Percentiles rank a stretch among this genome's conserved stretches.
These are phyloP conservation scores for Nomada flava DNA, from an alignment of 2,888 invertebrate species.

Conservation along the genomic window DNA sequence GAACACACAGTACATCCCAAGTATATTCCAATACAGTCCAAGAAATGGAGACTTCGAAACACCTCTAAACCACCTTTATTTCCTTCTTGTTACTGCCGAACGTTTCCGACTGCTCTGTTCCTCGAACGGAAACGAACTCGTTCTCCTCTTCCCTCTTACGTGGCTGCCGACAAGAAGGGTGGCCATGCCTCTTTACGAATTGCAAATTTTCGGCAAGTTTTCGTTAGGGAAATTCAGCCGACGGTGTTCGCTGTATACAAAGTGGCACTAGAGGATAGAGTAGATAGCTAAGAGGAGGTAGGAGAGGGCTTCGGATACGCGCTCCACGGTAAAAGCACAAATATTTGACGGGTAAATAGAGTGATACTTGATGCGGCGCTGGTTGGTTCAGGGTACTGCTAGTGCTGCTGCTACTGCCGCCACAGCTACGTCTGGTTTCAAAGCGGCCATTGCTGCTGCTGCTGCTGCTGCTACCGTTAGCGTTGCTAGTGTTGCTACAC, in stretches of 20 bases:
- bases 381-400: constrained; percentile 69
- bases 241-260: constrained; percentile 81
- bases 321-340: constrained; percentile 83
- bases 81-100: constrained; percentile 28
- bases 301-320: constrained; percentile 77
- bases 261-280: constrained; percentile 81
- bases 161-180: constrained; percentile 49
- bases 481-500: constrained; percentile 55
- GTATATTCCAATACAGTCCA: not conserved
- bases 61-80: constrained; percentile 21
- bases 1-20: no score
- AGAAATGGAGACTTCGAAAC: constrained; percentile 22
- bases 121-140: constrained; percentile 47
- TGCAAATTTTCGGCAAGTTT: constrained; percentile 83
- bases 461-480: constrained; percentile 29
- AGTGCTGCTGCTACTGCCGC: constrained; percentile 53
- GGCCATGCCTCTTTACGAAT: constrained; percentile 79
- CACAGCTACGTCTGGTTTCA: constrained; percentile 43
- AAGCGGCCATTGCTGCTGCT: constrained; percentile 38
- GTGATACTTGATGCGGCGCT: constrained; percentile 83
- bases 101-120: constrained; percentile 39
- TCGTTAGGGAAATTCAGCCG: constrained; percentile 82
- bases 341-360: constrained; percentile 84
- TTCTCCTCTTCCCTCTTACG: constrained; percentile 40
- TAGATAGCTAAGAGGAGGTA: constrained; percentile 72